phyloP scores from a whole-genome alignment of 2,888 invertebrate genomes.

The Netelia fuscicornis region DNA sequence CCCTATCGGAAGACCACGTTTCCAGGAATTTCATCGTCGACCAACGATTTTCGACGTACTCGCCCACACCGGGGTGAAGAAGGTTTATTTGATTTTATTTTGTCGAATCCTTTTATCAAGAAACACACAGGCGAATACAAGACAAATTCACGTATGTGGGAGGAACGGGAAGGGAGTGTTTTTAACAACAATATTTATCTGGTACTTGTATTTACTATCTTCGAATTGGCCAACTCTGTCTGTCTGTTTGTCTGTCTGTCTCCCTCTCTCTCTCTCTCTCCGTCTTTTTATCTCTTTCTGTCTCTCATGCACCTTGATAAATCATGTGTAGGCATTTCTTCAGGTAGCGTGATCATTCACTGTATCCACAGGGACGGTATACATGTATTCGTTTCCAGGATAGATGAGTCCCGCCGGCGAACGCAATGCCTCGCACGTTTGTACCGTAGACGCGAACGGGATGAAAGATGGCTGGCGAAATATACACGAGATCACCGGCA shows the following conservation, averaged over 20 bases:
- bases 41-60: conserved; percentile 35
- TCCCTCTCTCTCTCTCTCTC: not conserved
- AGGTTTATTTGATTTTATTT: conserved; percentile 12
- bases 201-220: not conserved
- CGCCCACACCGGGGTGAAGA: conserved; percentile 4
- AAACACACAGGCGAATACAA: too few relatives aligned
- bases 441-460: conserved; percentile 20
- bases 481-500: conserved; percentile 19
- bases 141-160: too few relatives aligned
- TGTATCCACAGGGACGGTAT: not conserved
- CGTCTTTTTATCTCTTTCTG: not conserved
- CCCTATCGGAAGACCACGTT: not conserved
- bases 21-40: conserved; percentile 11
- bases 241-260: too few relatives aligned
- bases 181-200: not conserved
- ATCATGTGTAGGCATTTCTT: not conserved
- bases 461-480: conserved; percentile 46
- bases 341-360: not conserved
- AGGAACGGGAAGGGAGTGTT: too few relatives aligned
- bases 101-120: conserved; percentile 14
- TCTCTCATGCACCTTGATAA: not conserved
- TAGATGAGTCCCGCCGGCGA: conserved; percentile 50
- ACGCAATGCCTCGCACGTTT: conserved; percentile 19
- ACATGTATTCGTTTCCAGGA: conserved; percentile 8
- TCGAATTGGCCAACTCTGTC: not conserved